phyloP scores from a whole-genome alignment of 2,113 vertebrate genomes.

The Melanocharis versteri region DNA sequence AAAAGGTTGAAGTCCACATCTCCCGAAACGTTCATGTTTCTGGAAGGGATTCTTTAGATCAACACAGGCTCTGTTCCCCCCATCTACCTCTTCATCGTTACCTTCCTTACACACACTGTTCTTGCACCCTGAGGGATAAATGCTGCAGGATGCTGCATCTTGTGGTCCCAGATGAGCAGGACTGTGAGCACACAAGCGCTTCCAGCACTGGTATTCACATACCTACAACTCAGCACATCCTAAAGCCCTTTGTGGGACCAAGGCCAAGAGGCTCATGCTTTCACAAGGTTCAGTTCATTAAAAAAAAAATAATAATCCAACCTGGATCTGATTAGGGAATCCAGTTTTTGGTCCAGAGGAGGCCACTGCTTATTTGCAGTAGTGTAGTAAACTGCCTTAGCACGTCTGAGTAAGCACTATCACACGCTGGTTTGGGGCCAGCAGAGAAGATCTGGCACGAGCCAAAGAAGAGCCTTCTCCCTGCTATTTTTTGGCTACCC shows the following conservation, averaged over 20 bases:
- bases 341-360: background rate
- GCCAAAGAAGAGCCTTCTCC: background rate
- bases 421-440: background rate
- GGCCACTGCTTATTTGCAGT: conserved; percentile 36
- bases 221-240: conserved; percentile 6
- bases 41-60: background rate
- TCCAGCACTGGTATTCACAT: background rate
- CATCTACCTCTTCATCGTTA: background rate
- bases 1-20: background rate
- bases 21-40: background rate
- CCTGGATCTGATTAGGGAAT: conserved; percentile 34
- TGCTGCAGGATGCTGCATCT: background rate
- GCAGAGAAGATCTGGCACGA: background rate
- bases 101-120: background rate
- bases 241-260: background rate
- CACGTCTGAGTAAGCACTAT: background rate
- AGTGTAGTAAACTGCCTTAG: background rate
- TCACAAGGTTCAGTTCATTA: background rate
- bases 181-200: background rate
- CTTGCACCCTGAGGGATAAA: background rate
- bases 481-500: background rate
- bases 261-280: background rate
- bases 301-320: background rate
- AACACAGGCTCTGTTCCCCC: background rate
- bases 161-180: background rate